phyloP scores from a whole-genome alignment of 2,797 vertebrate species.

The Perodicticus potto region DNA sequence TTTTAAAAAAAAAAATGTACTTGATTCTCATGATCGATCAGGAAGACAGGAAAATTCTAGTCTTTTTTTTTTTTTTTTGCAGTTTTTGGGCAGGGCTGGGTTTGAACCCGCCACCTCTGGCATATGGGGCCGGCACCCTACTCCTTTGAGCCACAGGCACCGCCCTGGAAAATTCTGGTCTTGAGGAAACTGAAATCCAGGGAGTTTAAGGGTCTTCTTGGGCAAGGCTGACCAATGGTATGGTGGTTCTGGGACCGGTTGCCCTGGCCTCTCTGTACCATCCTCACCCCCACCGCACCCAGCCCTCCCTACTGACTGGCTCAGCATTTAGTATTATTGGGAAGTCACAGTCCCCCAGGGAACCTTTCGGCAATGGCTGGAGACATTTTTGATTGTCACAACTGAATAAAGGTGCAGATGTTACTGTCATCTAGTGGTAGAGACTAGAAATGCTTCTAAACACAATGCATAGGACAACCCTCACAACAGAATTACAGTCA shows the following conservation, averaged over 20 bases:
- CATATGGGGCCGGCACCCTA: no score
- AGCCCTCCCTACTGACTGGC: background rate
- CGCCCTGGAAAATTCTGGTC: no score
- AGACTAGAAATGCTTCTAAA: background rate
- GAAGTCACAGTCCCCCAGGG: no score
- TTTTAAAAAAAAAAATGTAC: background rate
- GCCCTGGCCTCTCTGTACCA: no score
- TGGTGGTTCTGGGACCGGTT: fast-evolving
- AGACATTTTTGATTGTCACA: background rate
- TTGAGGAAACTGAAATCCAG: background rate
- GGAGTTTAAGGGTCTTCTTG: background rate
- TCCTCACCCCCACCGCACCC: background rate
- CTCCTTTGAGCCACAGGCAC: no score
- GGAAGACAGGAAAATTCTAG: background rate
- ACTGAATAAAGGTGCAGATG: background rate
- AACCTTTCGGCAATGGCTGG: no score
- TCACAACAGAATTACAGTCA: background rate
- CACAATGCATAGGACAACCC: background rate
- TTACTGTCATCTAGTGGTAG: conserved; percentile 37
- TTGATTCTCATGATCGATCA: background rate
- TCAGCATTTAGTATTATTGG: background rate
- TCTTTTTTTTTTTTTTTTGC: no score
- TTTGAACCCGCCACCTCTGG: no score
- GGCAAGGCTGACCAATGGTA: background rate
- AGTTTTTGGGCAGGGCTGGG: no score